Conservation (phyloP, 35 echinoderm and acorn worm species). For the Holothuria glaberrima region DNA sequence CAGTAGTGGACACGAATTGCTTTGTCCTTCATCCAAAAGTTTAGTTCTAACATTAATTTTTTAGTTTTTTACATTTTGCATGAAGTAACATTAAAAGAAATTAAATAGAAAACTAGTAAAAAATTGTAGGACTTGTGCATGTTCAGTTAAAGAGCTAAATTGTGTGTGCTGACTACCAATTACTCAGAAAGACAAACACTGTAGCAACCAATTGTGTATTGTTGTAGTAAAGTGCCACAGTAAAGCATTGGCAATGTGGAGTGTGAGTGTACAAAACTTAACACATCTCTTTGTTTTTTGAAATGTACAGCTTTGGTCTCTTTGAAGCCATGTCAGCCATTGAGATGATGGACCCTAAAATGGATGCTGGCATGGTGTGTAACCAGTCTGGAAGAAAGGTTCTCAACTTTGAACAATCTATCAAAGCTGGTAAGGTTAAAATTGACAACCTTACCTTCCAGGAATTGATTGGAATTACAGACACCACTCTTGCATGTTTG, state of each 20-base stretch:
- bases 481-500: constrained; percentile 89
- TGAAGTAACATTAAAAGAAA: no score
- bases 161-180: no score
- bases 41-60: no score
- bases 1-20: no score
- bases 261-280: no score
- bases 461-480: constrained; percentile 91
- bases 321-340: constrained; percentile 99
- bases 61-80: no score
- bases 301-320: constrained; percentile 82
- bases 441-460: constrained; percentile 71
- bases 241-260: not conserved
- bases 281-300: not conserved
- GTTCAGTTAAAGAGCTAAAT: no score
- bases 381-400: constrained; percentile 87
- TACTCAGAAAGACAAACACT: no score
- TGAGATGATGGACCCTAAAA: constrained; percentile 99
- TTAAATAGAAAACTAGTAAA: no score
- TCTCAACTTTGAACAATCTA: constrained; percentile 85
- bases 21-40: no score
- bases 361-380: constrained; percentile 98
- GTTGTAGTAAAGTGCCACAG: not conserved
- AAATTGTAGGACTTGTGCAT: no score
- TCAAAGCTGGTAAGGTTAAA: constrained; percentile 77
- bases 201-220: not conserved